Evolutionary conservation across 1,140 invertebrate genomes (phyloP).

Genomic region (Drosophila ambigua): DNA sequence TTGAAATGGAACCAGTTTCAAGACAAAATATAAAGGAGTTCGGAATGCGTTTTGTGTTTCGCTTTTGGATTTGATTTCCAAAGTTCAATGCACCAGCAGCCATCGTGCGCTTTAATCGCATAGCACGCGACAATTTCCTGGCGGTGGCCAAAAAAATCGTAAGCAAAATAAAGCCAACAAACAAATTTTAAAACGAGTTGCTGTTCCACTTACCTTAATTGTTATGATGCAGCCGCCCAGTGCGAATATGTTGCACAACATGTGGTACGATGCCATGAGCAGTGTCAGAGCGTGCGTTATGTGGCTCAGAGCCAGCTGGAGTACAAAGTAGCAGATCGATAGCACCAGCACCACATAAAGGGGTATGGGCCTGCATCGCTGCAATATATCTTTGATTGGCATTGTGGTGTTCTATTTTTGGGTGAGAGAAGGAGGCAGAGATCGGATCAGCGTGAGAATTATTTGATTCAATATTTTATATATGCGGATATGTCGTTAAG

Average conservation of each 20-base stretch:
- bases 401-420: slow-evolving; percentile 75
- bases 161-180: slow-evolving; percentile 5
- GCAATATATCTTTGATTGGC: slow-evolving; percentile 90
- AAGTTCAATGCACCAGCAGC: slow-evolving; percentile 55
- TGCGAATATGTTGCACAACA: slow-evolving; percentile 92
- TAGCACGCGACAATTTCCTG: slow-evolving; percentile 52
- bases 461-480: slow-evolving; percentile 27
- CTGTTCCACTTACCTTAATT: slow-evolving; percentile 87
- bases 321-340: slow-evolving; percentile 89
- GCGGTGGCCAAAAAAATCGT: slow-evolving; percentile 24
- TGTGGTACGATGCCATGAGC: slow-evolving; percentile 93
- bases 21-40: slow-evolving; percentile 31
- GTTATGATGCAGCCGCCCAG: slow-evolving; percentile 89
- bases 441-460: slow-evolving; percentile 21
- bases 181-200: slow-evolving; percentile 15
- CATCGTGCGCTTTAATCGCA: slow-evolving; percentile 11
- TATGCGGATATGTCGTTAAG: slow-evolving; percentile 5
- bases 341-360: slow-evolving; percentile 89
- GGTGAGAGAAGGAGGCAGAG: not conserved
- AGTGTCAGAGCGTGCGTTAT: slow-evolving; percentile 92
- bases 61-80: slow-evolving; percentile 17
- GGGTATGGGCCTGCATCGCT: slow-evolving; percentile 88
- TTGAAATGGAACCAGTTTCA: slow-evolving; percentile 51
- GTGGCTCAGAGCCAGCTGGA: slow-evolving; percentile 90
- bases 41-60: slow-evolving; percentile 42